Evolutionary conservation across 2,113 vertebrate genomes (phyloP).

Genomic region (Albula glossodonta): DNA sequence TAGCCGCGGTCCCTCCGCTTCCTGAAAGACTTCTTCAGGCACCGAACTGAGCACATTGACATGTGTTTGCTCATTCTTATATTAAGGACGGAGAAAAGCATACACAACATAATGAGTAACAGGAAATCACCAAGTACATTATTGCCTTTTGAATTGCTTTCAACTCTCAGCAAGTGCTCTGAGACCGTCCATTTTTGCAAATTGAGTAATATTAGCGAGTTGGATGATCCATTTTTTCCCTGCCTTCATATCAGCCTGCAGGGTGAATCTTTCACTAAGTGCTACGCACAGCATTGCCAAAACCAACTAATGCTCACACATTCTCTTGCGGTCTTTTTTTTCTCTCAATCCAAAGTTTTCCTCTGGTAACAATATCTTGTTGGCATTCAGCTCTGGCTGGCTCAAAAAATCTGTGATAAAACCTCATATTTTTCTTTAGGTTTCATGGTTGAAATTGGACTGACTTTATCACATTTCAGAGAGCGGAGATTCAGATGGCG

Average conservation of each 20-base stretch:
- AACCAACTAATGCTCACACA: neutral
- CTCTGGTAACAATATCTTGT: neutral
- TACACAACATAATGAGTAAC: neutral
- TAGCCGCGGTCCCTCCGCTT: no score
- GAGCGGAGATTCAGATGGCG: neutral
- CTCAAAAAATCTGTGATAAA: neutral
- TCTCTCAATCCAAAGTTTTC: neutral
- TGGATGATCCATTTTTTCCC: neutral
- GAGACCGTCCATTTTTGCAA: neutral
- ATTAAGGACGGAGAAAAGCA: neutral
- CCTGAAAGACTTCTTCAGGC: neutral
- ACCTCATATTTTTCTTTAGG: neutral
- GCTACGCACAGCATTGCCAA: neutral
- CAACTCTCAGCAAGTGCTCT: neutral
- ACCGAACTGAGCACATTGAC: neutral
- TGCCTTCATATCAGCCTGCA: neutral
- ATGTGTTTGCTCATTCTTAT: neutral
- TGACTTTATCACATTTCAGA: neutral
- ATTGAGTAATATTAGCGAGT: neutral
- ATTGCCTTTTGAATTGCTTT: neutral
- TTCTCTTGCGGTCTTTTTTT: neutral
- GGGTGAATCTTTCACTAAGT: neutral
- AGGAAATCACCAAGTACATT: neutral
- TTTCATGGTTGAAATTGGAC: neutral
- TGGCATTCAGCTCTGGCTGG: neutral